Percentiles rank a stretch among this genome's conserved stretches.
These are phyloP conservation scores for Caenorhabditis sp. DNA, from an alignment of 2,888 invertebrate genomes.

Conservation along the genomic window DNA sequence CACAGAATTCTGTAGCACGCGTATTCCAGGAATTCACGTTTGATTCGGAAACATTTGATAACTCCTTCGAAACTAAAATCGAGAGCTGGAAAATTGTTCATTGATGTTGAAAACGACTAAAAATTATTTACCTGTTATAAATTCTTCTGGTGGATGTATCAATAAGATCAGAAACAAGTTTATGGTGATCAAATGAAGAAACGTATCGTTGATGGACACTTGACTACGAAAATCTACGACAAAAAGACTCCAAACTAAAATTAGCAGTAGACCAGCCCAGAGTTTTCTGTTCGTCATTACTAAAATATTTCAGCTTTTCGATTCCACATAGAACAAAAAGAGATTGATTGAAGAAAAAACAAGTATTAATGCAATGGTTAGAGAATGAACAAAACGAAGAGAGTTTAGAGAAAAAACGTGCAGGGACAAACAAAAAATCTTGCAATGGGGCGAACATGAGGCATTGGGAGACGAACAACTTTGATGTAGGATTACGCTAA, in stretches of 20 bases:
- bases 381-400: too few species aligned
- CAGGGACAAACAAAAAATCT: too few species aligned
- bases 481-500: too few species aligned
- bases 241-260: neutral
- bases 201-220: neutral
- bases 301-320: too few species aligned
- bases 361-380: too few species aligned
- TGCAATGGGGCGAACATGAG: too few species aligned
- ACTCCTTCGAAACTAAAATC: neutral
- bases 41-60: neutral
- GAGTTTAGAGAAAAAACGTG: too few species aligned
- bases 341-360: too few species aligned
- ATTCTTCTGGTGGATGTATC: constrained; percentile 1
- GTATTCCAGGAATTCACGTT: neutral
- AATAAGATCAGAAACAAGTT: neutral
- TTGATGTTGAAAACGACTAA: neutral
- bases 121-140: neutral
- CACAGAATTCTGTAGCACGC: neutral
- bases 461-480: too few species aligned
- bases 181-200: neutral
- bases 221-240: neutral
- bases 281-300: neutral
- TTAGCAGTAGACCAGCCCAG: neutral
- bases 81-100: neutral
- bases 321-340: too few species aligned